These are phyloP conservation scores for Erpetoichthys calabaricus DNA, from an alignment of 2,797 vertebrate species.

Conservation along the genomic window DNA sequence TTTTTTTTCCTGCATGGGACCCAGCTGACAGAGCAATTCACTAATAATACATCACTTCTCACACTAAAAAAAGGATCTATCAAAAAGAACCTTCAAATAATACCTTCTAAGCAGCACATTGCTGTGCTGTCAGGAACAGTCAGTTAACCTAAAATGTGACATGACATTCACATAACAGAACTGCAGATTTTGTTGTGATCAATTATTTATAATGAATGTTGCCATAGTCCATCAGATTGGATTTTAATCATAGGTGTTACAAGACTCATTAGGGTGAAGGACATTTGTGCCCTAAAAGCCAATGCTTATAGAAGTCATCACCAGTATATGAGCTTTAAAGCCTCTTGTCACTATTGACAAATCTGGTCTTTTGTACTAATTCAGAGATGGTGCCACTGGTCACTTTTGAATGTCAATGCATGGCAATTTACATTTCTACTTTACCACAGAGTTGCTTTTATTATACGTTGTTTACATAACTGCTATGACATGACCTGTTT, in stretches of 20 bases:
- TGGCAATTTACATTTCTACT: too few species aligned
- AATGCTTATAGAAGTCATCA: conserved; percentile 14
- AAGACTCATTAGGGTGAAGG: conserved; percentile 48
- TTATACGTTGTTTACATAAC: too few species aligned
- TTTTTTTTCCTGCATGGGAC: conserved; percentile 3
- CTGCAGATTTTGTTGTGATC: conserved; percentile 39
- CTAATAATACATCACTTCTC: conserved; percentile 19
- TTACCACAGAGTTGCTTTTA: too few species aligned
- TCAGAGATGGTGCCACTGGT: not conserved
- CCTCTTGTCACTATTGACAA: not conserved
- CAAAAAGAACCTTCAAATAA: conserved; percentile 23
- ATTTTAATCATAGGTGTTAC: conserved; percentile 37
- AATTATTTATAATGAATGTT: conserved; percentile 51
- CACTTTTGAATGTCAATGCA: too few species aligned
- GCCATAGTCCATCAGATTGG: conserved; percentile 40
- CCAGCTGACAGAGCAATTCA: conserved; percentile 21
- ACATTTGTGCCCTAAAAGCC: conserved; percentile 43
- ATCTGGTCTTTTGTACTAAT: not conserved
- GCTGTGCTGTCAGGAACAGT: conserved; percentile 27
- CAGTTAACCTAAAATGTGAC: conserved; percentile 36
- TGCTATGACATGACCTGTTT: too few species aligned
- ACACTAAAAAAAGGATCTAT: conserved; percentile 16
- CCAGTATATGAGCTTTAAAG: not conserved
- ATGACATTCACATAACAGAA: conserved; percentile 40
- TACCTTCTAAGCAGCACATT: conserved; percentile 27